Conservation (phyloP, 2,113 vertebrate genomes). For the Motacilla alba region DNA sequence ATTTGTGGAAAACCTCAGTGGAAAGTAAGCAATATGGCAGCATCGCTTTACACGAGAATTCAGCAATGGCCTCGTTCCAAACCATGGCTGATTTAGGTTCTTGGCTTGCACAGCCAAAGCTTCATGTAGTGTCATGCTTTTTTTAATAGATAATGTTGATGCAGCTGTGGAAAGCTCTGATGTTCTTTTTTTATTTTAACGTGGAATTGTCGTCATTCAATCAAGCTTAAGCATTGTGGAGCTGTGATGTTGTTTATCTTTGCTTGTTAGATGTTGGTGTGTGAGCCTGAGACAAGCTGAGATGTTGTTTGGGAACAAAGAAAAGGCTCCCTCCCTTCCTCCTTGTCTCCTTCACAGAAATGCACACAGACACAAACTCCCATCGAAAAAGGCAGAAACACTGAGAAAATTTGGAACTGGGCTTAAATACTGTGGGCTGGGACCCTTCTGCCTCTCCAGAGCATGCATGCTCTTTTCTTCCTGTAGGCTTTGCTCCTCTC, state of each 20-base stretch:
- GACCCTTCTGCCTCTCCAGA: background rate
- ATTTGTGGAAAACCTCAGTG: constrained; percentile 71
- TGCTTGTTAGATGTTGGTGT: constrained; percentile 41
- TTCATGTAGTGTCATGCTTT: constrained; percentile 54
- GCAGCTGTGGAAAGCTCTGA: constrained; percentile 68
- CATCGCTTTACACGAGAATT: constrained; percentile 50
- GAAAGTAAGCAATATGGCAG: constrained; percentile 69
- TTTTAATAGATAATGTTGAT: constrained; percentile 63
- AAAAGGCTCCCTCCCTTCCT: constrained; percentile 4
- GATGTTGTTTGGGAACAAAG: constrained; percentile 25
- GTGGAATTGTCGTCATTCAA: constrained; percentile 33
- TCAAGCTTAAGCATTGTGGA: constrained; percentile 4
- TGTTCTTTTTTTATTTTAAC: constrained; percentile 47
- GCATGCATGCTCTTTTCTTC: background rate
- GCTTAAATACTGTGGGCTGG: background rate
- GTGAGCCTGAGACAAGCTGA: background rate
- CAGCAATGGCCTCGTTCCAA: constrained; percentile 61
- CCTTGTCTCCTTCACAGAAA: background rate
- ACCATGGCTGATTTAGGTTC: constrained; percentile 49
- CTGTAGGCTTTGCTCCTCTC: constrained; percentile 4
- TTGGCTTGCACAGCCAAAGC: constrained; percentile 26
- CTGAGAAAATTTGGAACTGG: constrained; percentile 33
- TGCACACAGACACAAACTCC: background rate
- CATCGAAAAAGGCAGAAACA: background rate
- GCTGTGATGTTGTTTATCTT: constrained; percentile 54